A percentile compares a stretch with the other conserved stretches of the same genome.
These are phyloP conservation scores for Platypus cylindrus DNA, from an alignment of 2,888 invertebrate species.

Conservation along the genomic window DNA sequence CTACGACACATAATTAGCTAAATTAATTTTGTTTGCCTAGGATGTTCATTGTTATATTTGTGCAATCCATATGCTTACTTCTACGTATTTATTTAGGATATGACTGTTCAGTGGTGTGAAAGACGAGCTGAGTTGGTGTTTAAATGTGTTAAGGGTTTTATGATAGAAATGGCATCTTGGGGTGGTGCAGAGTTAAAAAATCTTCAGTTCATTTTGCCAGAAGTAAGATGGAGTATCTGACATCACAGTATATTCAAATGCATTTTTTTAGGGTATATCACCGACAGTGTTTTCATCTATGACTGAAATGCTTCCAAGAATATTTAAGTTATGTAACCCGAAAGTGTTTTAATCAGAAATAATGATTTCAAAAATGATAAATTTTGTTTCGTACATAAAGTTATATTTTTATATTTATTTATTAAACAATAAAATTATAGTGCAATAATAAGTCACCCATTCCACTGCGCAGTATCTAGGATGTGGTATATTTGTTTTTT, in stretches of 20 bases:
- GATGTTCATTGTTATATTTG: too few relatives aligned
- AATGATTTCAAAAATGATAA: too few relatives aligned
- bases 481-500: too few relatives aligned
- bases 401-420: too few relatives aligned
- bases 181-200: constrained; percentile 83
- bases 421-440: too few relatives aligned
- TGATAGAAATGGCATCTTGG: constrained; percentile 96
- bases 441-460: too few relatives aligned
- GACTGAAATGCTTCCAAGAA: constrained; percentile 79
- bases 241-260: constrained; percentile 7
- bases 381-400: too few relatives aligned
- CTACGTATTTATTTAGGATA: constrained; percentile 45
- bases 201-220: constrained; percentile 73
- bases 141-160: constrained; percentile 98
- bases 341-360: too few relatives aligned
- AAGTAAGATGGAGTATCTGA: constrained; percentile 35
- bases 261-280: constrained; percentile 52
- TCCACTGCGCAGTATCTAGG: too few relatives aligned
- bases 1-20: too few relatives aligned
- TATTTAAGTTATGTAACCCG: constrained; percentile 91
- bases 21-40: too few relatives aligned
- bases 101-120: constrained; percentile 94
- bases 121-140: constrained; percentile 93
- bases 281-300: constrained; percentile 70
- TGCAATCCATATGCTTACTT: too few relatives aligned